Percentiles rank a stretch among this genome's conserved stretches.
These are phyloP conservation scores for Seriola quinqueradiata DNA, from an alignment of 2,113 vertebrate genomes.

Conservation along the genomic window DNA sequence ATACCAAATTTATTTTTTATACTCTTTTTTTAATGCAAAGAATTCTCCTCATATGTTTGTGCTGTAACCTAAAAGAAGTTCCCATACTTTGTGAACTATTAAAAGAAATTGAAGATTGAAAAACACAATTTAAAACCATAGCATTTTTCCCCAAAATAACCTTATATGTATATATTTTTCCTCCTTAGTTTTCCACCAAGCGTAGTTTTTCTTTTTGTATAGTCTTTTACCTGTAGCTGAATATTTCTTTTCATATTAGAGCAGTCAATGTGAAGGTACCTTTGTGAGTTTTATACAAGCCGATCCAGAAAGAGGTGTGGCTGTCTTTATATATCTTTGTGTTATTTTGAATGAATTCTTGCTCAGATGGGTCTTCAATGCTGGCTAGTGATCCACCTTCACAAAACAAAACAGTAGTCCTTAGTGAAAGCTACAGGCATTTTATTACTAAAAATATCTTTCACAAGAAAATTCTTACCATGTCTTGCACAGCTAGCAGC, in stretches of 20 bases:
- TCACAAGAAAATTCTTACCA: constrained; percentile 69
- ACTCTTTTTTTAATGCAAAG: no score
- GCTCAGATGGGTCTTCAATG: constrained; percentile 83
- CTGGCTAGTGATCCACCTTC: constrained; percentile 79
- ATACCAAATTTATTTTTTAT: no score
- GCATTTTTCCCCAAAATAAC: background rate
- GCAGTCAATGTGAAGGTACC: constrained; percentile 32
- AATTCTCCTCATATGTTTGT: no score
- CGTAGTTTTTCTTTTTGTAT: background rate
- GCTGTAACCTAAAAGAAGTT: background rate
- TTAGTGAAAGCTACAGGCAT: background rate
- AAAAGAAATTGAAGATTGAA: background rate
- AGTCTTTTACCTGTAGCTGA: background rate
- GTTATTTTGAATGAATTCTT: constrained; percentile 81
- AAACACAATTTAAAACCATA: background rate
- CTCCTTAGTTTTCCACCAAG: background rate
- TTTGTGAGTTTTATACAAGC: constrained; percentile 36
- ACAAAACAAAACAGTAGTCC: constrained; percentile 65
- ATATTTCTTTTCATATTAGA: background rate
- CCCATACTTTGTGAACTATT: background rate
- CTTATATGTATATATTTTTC: background rate
- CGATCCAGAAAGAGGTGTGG: constrained; percentile 37
- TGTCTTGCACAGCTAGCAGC: constrained; percentile 83
- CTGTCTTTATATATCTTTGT: constrained; percentile 77
- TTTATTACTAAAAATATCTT: background rate